phyloP scores from a whole-genome alignment of 2,888 invertebrate genomes.

The Apeira syringaria region DNA sequence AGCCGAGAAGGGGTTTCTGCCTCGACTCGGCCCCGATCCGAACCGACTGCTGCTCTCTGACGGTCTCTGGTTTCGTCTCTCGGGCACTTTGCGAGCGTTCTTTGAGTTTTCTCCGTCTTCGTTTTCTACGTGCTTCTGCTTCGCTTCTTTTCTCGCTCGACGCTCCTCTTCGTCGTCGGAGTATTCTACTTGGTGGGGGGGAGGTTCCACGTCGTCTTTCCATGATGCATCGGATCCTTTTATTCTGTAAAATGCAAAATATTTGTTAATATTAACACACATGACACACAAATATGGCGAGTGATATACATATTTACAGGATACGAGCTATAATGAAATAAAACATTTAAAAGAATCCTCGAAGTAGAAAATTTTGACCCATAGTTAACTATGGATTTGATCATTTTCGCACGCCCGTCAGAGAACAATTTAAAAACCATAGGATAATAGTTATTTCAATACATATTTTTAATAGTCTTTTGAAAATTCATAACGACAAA shows the following conservation, averaged over 20 bases:
- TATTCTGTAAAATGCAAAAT: slow-evolving; percentile 80
- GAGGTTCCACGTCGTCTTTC: slow-evolving; percentile 93
- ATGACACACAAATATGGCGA: no score
- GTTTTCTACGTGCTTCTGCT: slow-evolving; percentile 31
- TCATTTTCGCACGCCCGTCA: no score
- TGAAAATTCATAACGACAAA: no score
- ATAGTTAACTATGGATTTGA: no score
- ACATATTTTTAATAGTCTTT: no score
- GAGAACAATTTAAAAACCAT: no score
- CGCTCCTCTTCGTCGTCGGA: slow-evolving; percentile 96
- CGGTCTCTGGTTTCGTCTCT: slow-evolving; percentile 67
- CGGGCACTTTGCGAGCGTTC: slow-evolving; percentile 45
- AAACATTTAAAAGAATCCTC: no score
- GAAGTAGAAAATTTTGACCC: no score
- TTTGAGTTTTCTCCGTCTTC: slow-evolving; percentile 61
- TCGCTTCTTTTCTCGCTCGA: slow-evolving; percentile 60
- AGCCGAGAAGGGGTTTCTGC: slow-evolving; percentile 58
- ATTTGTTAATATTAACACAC: no score
- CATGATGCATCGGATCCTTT: slow-evolving; percentile 96
- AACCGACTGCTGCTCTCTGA: slow-evolving; percentile 71
- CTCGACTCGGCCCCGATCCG: slow-evolving; percentile 63
- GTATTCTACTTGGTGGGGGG: slow-evolving; percentile 88
- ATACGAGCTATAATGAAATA: no score
- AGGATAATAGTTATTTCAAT: no score
- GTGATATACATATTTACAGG: no score